Evolutionary conservation across 2,888 invertebrate species (phyloP).

Genomic region (Agonopterix arenella): DNA sequence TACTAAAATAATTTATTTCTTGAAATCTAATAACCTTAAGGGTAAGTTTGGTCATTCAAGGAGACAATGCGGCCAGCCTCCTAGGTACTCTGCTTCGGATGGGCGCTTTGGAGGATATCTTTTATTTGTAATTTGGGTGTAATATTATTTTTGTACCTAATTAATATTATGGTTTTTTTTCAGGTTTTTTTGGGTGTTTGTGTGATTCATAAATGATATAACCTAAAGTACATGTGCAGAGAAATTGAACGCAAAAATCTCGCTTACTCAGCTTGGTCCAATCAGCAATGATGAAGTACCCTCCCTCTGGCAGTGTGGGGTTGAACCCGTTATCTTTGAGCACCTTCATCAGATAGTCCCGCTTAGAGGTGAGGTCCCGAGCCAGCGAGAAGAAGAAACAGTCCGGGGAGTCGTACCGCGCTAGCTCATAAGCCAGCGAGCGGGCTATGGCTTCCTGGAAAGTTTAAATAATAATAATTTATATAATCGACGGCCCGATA

Average conservation of each 20-base stretch:
- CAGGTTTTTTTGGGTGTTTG: too few relatives aligned
- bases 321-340: slow-evolving; percentile 89
- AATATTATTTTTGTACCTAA: too few relatives aligned
- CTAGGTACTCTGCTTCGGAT: too few relatives aligned
- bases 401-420: slow-evolving; percentile 81
- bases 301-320: slow-evolving; percentile 96
- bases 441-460: slow-evolving; percentile 92
- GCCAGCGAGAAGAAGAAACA: slow-evolving; percentile 90
- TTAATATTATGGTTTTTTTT: too few relatives aligned
- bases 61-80: too few relatives aligned
- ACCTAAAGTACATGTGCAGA: too few relatives aligned
- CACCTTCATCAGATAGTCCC: slow-evolving; percentile 87
- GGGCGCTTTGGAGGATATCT: too few relatives aligned
- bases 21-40: too few relatives aligned
- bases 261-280: slow-evolving; percentile 84
- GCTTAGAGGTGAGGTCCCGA: slow-evolving; percentile 83
- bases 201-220: too few relatives aligned
- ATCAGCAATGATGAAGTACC: slow-evolving; percentile 98
- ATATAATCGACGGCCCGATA: neutral
- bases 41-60: too few relatives aligned
- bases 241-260: neutral
- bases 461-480: neutral
- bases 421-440: slow-evolving; percentile 91
- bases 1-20: too few relatives aligned
- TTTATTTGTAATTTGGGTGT: too few relatives aligned